Base-by-base conservation (phyloP, 2,113 vertebrate genomes). In the Chionomys nivalis region DNA sequence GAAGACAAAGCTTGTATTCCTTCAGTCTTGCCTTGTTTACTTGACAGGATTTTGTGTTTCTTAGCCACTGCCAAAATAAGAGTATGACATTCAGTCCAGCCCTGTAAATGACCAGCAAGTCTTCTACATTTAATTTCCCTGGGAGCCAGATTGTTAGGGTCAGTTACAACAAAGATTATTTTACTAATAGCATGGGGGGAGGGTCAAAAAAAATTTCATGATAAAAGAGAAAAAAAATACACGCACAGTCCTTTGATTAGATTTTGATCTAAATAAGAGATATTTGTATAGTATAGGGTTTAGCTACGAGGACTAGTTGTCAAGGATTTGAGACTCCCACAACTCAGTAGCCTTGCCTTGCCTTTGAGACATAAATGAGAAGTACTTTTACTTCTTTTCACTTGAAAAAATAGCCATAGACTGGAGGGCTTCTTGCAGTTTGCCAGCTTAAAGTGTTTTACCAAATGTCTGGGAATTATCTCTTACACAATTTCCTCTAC, bases 61-160 rank as follows among this genome's bases (percentile, higher is more conserved):
- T 86, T 33, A 68, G 85, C 52, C 61, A 72, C 65, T 89, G 61
- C 66, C 76, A 82, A 72, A 79, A 58, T 0, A 4, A 93, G 16
- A 78, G 47, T 39, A 0, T 66, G n/a, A 78, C 42, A 47, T 31
- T 7, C 1, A 31, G 33, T 16, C 72, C 36, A 88, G 79, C 61
- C 55, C 42, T 52, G 52, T 94, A 17, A 26, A n/a, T 83, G 70
- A 42, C 55, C 91, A 94, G n/a, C 13, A n/a, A 63, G 11, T 66
- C 81, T 90, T 86, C 47, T 96, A 55, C 12, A 58, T 95, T 93
- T 94, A 87, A 88, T 96, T 94, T 97, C 66, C 81, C n/a, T 58
- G 19, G 19, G 31, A 94, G 24, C 52, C 65, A 96, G 83, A 70
- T 82, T 55, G 31, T 95, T n/a, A 92, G 58, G 36, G 44, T 91